A percentile compares a stretch with the other conserved stretches of the same genome.
These are phyloP conservation scores for Campoletis raptor DNA, from an alignment of 2,888 invertebrate genomes.

Conservation along the genomic window DNA sequence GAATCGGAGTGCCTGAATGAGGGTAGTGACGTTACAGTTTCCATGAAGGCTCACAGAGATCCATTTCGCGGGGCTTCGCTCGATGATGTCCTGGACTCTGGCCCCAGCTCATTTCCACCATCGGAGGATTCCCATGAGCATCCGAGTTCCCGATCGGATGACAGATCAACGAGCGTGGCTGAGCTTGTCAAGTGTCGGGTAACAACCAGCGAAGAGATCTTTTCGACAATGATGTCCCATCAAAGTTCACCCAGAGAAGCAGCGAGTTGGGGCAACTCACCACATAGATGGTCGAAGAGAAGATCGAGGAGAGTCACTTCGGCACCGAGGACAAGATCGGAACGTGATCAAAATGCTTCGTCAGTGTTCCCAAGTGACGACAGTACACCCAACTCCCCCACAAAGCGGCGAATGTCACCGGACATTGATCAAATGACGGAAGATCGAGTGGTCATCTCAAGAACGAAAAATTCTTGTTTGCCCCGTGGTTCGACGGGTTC, in stretches of 20 bases:
- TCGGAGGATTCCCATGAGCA: slow-evolving; percentile 71
- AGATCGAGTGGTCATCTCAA: slow-evolving; percentile 54
- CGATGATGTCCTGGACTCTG: slow-evolving; percentile 79
- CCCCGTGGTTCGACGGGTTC: slow-evolving; percentile 68
- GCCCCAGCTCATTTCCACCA: slow-evolving; percentile 78
- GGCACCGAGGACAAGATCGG: slow-evolving; percentile 54
- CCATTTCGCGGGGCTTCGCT: slow-evolving; percentile 78
- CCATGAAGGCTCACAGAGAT: slow-evolving; percentile 74
- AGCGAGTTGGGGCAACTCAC: slow-evolving; percentile 78
- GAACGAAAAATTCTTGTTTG: slow-evolving; percentile 65
- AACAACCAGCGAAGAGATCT: slow-evolving; percentile 82
- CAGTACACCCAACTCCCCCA: slow-evolving; percentile 79
- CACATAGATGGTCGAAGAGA: slow-evolving; percentile 70
- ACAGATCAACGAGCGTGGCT: slow-evolving; percentile 67
- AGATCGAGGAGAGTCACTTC: slow-evolving; percentile 52
- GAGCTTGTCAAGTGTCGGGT: slow-evolving; percentile 82
- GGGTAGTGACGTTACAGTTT: neutral
- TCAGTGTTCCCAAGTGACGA: slow-evolving; percentile 72
- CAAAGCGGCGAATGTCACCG: slow-evolving; percentile 76
- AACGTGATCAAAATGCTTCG: slow-evolving; percentile 52
- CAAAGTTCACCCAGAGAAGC: slow-evolving; percentile 75
- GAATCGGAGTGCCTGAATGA: slow-evolving; percentile 82
- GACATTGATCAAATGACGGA: slow-evolving; percentile 68
- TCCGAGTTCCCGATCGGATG: slow-evolving; percentile 66
- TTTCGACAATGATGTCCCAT: slow-evolving; percentile 73